phyloP scores from a whole-genome alignment of 2,797 vertebrate genomes.

The Phyllotis vaccarum region DNA sequence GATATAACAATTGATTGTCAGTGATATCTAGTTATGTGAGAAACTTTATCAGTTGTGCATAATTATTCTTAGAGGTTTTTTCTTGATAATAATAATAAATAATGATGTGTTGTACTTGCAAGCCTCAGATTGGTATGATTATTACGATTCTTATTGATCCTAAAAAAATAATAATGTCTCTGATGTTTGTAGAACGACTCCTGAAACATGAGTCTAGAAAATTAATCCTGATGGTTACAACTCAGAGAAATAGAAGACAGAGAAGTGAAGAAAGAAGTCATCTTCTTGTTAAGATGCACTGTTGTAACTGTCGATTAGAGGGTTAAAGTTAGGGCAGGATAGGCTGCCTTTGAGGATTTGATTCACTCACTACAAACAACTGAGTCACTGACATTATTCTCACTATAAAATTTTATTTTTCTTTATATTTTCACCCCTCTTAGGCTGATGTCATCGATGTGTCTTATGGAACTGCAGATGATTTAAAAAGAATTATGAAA shows the following conservation, averaged over 20 bases:
- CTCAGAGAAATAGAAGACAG: neutral
- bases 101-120: neutral
- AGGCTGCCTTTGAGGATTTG: conserved; percentile 1
- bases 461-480: conserved; percentile 91
- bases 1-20: neutral
- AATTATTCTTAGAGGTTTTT: neutral
- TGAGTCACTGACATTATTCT: neutral
- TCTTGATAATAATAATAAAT: neutral
- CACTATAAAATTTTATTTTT: neutral
- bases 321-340: neutral
- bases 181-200: neutral
- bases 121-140: neutral
- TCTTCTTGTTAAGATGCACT: neutral
- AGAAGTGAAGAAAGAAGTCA: neutral
- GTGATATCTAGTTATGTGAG: neutral
- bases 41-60: neutral
- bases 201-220: neutral
- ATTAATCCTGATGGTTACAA: neutral
- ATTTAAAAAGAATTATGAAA: conserved; percentile 89
- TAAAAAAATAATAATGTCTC: conserved; percentile 32
- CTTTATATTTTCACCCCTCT: conserved; percentile 61
- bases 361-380: fast-evolving
- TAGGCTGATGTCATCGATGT: conserved; percentile 95
- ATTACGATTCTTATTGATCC: neutral
- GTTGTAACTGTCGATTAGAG: neutral